These are phyloP conservation scores for Onychomys leucogaster DNA, from an alignment of 2,797 vertebrate genomes.

Conservation along the genomic window DNA sequence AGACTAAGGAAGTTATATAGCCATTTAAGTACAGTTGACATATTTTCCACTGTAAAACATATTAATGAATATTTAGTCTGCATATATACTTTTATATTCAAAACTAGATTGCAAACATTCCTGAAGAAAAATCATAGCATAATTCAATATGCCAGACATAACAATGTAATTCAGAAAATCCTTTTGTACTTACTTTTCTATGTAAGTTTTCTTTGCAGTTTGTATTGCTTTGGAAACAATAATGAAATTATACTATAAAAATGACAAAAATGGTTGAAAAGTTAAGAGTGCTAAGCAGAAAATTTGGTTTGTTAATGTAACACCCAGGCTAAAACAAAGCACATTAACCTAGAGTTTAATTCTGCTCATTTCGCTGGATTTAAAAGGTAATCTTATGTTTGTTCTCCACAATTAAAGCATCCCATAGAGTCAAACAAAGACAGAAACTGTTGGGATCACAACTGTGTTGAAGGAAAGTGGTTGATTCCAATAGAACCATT, in stretches of 20 bases:
- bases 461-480: neutral
- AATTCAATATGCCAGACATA: neutral
- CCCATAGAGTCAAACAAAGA: neutral
- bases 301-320: neutral
- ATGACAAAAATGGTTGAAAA: neutral
- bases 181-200: neutral
- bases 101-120: constrained; percentile 3
- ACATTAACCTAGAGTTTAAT: neutral
- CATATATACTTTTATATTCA: constrained; percentile 8
- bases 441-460: neutral
- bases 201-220: neutral
- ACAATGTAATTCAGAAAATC: neutral
- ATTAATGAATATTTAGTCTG: constrained; percentile 30
- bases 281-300: neutral
- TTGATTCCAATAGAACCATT: neutral
- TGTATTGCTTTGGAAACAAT: constrained; percentile 22
- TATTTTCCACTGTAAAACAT: constrained; percentile 5
- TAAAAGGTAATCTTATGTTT: neutral
- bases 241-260: constrained; percentile 41
- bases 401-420: neutral
- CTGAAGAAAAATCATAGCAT: neutral
- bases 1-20: neutral
- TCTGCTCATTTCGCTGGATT: neutral
- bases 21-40: neutral
- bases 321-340: neutral